These are phyloP conservation scores for Aplochiton taeniatus DNA, from an alignment of 2,797 vertebrate genomes.

Conservation along the genomic window DNA sequence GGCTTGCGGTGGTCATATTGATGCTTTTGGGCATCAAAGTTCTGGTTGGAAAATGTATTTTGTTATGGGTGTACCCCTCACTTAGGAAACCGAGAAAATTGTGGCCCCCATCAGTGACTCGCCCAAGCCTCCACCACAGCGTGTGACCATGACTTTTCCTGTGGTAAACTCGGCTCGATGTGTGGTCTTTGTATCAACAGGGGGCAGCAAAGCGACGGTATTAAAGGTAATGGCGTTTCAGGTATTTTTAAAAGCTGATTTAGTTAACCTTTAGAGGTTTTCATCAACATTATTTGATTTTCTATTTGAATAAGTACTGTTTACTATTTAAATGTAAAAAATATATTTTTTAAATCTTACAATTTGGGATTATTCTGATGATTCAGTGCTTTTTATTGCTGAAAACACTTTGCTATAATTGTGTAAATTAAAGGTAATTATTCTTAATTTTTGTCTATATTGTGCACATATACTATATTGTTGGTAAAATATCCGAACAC, in stretches of 20 bases:
- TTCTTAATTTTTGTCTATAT: no score
- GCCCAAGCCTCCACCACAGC: constrained; percentile 87
- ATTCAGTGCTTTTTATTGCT: no score
- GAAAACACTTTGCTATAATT: no score
- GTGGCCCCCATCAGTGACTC: constrained; percentile 89
- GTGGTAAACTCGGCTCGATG: constrained; percentile 86
- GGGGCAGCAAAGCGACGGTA: constrained; percentile 85
- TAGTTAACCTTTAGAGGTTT: no score
- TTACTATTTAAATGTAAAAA: not conserved
- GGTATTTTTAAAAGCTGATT: not conserved
- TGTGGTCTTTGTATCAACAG: constrained; percentile 87
- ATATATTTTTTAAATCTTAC: not conserved
- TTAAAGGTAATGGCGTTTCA: constrained; percentile 77
- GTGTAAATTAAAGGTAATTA: no score
- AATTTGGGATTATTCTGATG: no score
- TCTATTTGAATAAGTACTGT: no score
- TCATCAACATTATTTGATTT: no score
- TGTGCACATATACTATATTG: no score
- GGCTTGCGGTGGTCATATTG: constrained; percentile 17
- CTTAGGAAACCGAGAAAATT: constrained; percentile 81
- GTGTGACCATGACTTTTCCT: constrained; percentile 89
- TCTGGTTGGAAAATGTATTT: constrained; percentile 13
- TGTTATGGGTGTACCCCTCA: constrained; percentile 26
- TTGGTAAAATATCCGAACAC: no score
- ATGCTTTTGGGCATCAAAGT: constrained; percentile 5